These are phyloP conservation scores for Xerus inauris DNA, from an alignment of 2,113 vertebrate genomes.

Conservation along the genomic window DNA sequence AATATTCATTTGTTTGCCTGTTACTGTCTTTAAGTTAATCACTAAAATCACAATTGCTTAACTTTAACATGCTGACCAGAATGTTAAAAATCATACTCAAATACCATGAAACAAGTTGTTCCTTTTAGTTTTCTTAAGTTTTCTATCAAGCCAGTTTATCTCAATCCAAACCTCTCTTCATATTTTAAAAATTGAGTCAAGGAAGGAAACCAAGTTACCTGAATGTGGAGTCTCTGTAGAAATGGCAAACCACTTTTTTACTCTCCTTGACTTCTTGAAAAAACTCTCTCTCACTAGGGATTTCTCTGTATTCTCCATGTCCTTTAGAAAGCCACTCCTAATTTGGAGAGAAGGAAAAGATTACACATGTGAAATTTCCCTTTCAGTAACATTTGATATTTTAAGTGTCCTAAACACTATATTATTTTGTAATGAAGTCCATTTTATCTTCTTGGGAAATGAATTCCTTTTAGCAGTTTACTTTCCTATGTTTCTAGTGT, in stretches of 20 bases:
- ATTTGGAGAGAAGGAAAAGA: constrained; percentile 74
- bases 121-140: constrained; percentile 18
- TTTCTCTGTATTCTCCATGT: constrained; percentile 96
- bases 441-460: not conserved
- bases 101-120: not conserved
- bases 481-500: not conserved
- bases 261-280: constrained; percentile 97
- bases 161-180: not conserved
- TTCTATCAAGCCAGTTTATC: not conserved
- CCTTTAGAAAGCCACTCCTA: constrained; percentile 99
- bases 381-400: constrained; percentile 17
- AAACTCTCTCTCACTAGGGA: constrained; percentile 97
- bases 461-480: not conserved
- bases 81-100: not conserved
- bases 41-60: constrained; percentile 10
- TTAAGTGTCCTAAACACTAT: not conserved
- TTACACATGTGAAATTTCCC: constrained; percentile 48
- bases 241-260: constrained; percentile 98
- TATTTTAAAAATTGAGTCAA: not conserved
- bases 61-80: not conserved
- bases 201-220: constrained; percentile 87
- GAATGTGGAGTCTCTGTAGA: constrained; percentile 96
- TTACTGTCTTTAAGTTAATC: constrained; percentile 18
- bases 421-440: not conserved
- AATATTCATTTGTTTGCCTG: not conserved